Evolutionary conservation across 2,888 invertebrate species (phyloP), one percentile per base, ranked within the genome.

Genomic region (Aproaerema taeniolella): DNA sequence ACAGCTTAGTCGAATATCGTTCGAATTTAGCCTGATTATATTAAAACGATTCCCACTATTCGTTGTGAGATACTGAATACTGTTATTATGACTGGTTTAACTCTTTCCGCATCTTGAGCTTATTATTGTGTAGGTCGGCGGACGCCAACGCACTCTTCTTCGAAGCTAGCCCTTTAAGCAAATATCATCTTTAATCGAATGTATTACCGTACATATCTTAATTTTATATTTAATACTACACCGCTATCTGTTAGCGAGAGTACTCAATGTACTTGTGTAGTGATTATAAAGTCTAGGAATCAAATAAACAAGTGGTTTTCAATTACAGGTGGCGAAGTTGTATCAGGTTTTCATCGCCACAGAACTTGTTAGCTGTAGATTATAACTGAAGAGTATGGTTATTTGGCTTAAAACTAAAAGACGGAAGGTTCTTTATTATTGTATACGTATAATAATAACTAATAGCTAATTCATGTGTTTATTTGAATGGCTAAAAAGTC

Each of bases 21-120:
- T 58, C 53, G 46, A 53, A 61, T 63, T 63, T 59, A 63, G 55
- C 53, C 53, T 51, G 59, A 66, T 65, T 67, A 59, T 56, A 57
- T 55, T 62, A 62, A 58, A 62, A 51, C 51, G 50, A 44, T 55
- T 55, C 52, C 52, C 49, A 53, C 53, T 50, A 54, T 52, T 47
- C 46, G 43, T 43, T 42, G 49, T 53, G 52, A 54, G 44, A 51
- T 52, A 50, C 45, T 49, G 49, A 54, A 53, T 55, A 51, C 47
- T 52, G 52, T 58, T 60, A 58, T 56, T 50, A 53, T 45, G 50
- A 49, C 38, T 49, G 37, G 45, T 52, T 50, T 42, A 49, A 43
- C 42, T 46, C 43, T 46, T 42, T 42, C 33, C 39, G 45, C 41
- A 38, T 48, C 46, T 43, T 40, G 42, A 40, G 38, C 41, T 41